These are phyloP conservation scores for Takifugu rubripes DNA, from an alignment of 2,797 vertebrate genomes.

Conservation along the genomic window DNA sequence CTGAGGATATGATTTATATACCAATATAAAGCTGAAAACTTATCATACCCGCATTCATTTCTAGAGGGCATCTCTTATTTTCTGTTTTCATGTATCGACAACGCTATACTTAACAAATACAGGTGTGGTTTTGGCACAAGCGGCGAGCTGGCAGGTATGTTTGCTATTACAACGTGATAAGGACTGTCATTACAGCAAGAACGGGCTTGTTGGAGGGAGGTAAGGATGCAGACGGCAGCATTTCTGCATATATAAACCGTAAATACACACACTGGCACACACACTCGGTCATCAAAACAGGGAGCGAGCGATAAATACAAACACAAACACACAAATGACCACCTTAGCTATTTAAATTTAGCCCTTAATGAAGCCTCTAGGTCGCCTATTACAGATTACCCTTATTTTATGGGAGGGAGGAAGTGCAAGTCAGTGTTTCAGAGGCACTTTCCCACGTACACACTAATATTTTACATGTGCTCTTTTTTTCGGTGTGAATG, in stretches of 20 bases:
- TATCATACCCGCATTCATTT: constrained; percentile 20
- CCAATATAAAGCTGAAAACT: constrained; percentile 13
- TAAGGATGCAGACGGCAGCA: constrained; percentile 20
- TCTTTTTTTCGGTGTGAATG: too few relatives aligned
- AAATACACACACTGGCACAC: constrained; percentile 3
- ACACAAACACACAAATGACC: constrained; percentile 43
- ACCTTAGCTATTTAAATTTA: constrained; percentile 48
- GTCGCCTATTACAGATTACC: constrained; percentile 23
- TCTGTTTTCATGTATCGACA: constrained; percentile 35
- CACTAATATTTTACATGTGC: not conserved
- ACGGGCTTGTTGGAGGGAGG: constrained; percentile 39
- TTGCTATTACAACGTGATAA: constrained; percentile 61
- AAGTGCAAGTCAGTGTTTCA: constrained; percentile 26
- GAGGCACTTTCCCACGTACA: constrained; percentile 1
- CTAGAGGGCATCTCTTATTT: constrained; percentile 39
- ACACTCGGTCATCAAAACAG: constrained; percentile 2
- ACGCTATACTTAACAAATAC: constrained; percentile 58
- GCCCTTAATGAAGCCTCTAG: constrained; percentile 32
- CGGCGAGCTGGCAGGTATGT: constrained; percentile 59
- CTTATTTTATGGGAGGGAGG: constrained; percentile 20
- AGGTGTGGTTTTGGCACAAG: constrained; percentile 66
- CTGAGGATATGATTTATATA: not conserved
- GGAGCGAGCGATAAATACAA: constrained; percentile 14
- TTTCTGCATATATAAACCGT: not conserved
- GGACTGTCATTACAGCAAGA: constrained; percentile 67